Evolutionary conservation across 2,888 invertebrate species (phyloP).

Genomic region (Conops quadrifasciatus): DNA sequence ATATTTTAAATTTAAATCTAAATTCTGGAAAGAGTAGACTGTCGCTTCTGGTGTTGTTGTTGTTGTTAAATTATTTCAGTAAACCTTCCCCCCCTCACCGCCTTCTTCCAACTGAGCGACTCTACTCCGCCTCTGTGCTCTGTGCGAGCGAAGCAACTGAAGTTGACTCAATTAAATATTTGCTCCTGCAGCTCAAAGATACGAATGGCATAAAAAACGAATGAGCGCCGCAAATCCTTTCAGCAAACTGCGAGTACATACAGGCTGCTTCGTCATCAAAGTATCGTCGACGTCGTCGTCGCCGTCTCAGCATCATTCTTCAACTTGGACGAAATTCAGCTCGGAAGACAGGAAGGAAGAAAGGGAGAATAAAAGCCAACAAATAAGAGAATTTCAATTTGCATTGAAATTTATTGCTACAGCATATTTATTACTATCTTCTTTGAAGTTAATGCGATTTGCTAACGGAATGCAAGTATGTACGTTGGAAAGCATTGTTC

Average conservation of each 20-base stretch:
- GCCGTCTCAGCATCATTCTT: neutral
- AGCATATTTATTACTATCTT: neutral
- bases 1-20: neutral
- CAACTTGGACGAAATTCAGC: neutral
- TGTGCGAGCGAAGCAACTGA: conserved; percentile 9
- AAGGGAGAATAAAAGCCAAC: neutral
- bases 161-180: conserved; percentile 39
- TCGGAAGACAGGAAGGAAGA: neutral
- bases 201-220: neutral
- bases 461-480: neutral
- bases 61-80: neutral
- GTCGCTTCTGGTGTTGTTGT: neutral
- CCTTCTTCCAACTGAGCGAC: neutral
- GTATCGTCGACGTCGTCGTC: neutral
- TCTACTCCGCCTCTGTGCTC: neutral
- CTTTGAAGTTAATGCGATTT: conserved; percentile 1
- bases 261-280: neutral
- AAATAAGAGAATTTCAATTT: neutral
- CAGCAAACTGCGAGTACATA: neutral
- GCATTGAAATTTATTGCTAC: neutral
- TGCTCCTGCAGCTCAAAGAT: conserved; percentile 30
- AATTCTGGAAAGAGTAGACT: neutral
- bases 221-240: conserved; percentile 1
- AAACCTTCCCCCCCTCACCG: neutral
- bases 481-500: neutral